Base-by-base conservation (phyloP, 2,888 invertebrate genomes). In the Eupithecia abbreviata region DNA sequence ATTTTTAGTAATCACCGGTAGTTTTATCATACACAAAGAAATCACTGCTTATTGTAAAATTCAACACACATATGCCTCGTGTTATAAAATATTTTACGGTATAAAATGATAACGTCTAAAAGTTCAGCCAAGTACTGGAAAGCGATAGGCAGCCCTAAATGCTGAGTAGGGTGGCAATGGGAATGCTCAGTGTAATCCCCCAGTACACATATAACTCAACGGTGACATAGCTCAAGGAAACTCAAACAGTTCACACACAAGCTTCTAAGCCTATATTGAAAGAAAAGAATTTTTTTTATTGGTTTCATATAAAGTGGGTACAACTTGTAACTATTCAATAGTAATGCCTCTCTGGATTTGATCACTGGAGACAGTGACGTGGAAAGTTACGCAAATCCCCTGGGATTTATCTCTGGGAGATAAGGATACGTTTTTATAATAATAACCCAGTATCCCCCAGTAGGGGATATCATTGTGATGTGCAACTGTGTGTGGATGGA, bases 101-200 rank as follows among this genome's bases (percentile, higher is more conserved):
- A 65, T 15, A 13, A 65, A n/a, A 55, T 58, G 58, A 58, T 58
- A 58, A 30, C 62, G 18, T 18, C 10, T 30, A 58, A 10, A 62
- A 62, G 62, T 30, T 62, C 12, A 62, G 4, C 62, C 30, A 30
- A 66, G 42, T 66, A 66, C 66, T 65, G 66, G 2, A 62, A 62
- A 62, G 30, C 42, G 15, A 43, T 68, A 75, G 73, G 71, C 66
- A 72, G 65, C 66, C 72, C 65, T 47, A n/a, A 47, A 47, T 71
- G n/a, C 47, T 67, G 43, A 67, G 69, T 49, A 55, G 73, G 43
- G 67, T 51, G 73, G 67, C 67, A 68, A 43, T 55, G 73, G 55
- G 41, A 51, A 51, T 42, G 51, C 49, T 49, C 51, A 43, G 67
- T 51, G 67, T 51, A 73, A 73, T 73, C 67, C 43, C n/a, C 42